Percentiles rank a stretch among this genome's conserved stretches.
phyloP scores from a whole-genome alignment of 2,113 vertebrate species.

The Verasper variegatus region DNA sequence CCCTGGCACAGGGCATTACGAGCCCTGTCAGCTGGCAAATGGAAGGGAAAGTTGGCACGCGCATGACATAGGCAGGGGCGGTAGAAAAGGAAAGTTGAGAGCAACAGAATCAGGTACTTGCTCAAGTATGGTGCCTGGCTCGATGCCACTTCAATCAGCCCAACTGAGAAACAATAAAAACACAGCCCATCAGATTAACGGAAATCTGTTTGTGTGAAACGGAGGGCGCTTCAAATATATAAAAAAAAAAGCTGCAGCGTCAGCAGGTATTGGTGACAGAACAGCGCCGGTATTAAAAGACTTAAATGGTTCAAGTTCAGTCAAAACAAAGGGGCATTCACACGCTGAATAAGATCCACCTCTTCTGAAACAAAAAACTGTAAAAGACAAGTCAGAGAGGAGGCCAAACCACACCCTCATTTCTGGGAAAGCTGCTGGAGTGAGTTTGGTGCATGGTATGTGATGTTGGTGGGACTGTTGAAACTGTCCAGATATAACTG shows the following conservation, averaged over 20 bases:
- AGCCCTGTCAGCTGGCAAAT: conserved; percentile 59
- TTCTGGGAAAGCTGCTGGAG: conserved; percentile 75
- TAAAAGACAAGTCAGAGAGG: conserved; percentile 59
- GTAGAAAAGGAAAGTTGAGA: conserved; percentile 41
- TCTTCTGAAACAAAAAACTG: conserved; percentile 50
- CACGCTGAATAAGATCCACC: conserved; percentile 48
- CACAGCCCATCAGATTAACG: neutral
- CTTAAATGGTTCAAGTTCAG: conserved; percentile 4
- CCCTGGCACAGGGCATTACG: conserved; percentile 52
- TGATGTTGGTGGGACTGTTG: conserved; percentile 66
- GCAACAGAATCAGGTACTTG: conserved; percentile 46
- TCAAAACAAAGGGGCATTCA: conserved; percentile 44
- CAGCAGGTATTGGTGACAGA: conserved; percentile 4
- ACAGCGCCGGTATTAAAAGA: conserved; percentile 6
- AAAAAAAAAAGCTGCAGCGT: neutral
- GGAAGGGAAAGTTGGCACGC: conserved; percentile 64
- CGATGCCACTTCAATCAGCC: conserved; percentile 13
- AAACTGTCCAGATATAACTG: conserved; percentile 70
- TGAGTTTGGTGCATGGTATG: conserved; percentile 71
- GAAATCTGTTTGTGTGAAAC: conserved; percentile 7
- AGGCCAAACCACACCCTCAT: conserved; percentile 71
- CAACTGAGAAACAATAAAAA: conserved; percentile 28
- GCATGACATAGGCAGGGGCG: conserved; percentile 37
- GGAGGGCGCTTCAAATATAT: neutral
- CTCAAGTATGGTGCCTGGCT: conserved; percentile 45